Percentiles rank a stretch among this genome's conserved stretches.
Conservation (phyloP, 2,113 vertebrate species). For the Pelobates fuscus region DNA sequence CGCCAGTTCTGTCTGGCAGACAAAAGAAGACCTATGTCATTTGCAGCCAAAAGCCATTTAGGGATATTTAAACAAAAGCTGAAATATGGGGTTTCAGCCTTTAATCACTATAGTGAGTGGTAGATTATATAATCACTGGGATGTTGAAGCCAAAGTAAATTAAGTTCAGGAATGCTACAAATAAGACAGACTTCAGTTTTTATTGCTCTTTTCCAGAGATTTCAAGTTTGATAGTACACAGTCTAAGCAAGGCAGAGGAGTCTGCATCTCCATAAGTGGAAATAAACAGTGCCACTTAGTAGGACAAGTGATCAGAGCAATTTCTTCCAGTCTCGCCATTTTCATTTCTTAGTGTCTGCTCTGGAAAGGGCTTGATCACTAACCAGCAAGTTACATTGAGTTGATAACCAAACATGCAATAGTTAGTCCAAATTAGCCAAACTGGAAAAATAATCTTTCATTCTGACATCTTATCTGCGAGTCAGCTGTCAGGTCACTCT, state of each 20-base stretch:
- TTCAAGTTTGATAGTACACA: neutral
- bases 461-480: no score
- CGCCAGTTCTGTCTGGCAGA: neutral
- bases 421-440: no score
- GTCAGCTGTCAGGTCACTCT: no score
- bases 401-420: no score
- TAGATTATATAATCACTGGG: conserved; percentile 10
- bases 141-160: conserved; percentile 11
- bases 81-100: neutral
- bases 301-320: neutral
- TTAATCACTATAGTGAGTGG: conserved; percentile 10
- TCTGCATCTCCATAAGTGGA: conserved; percentile 9
- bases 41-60: neutral
- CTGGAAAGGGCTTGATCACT: no score
- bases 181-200: conserved; percentile 23
- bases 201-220: conserved; percentile 9
- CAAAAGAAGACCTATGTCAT: neutral
- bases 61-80: conserved; percentile 7
- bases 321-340: no score
- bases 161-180: neutral
- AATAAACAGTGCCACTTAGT: neutral
- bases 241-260: neutral
- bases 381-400: no score
- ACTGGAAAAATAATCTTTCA: no score
- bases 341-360: no score